Evolutionary conservation across 2,113 vertebrate species (phyloP).

Genomic region (Eulemur macaco): DNA sequence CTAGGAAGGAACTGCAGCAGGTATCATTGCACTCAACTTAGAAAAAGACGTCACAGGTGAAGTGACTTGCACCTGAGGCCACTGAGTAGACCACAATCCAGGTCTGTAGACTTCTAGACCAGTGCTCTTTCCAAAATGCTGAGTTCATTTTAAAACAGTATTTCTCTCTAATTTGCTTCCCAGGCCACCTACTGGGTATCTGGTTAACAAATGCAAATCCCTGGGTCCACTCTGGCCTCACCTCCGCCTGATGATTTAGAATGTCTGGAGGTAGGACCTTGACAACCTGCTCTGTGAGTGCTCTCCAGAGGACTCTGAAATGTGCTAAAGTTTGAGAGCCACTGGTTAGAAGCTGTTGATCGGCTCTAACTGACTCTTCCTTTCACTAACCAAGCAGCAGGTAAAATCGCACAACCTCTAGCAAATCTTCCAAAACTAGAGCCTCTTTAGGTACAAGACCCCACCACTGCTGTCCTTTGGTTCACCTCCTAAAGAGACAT

Average conservation of each 20-base stretch:
- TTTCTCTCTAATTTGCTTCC: neutral
- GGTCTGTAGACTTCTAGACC: neutral
- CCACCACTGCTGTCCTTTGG: neutral
- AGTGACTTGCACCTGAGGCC: neutral
- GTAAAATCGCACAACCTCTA: neutral
- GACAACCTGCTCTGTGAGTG: neutral
- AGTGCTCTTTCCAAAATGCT: neutral
- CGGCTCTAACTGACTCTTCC: neutral
- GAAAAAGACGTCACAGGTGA: neutral
- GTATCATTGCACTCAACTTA: no score
- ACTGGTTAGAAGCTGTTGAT: neutral
- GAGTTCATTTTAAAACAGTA: neutral
- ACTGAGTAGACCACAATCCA: neutral
- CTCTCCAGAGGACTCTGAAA: neutral
- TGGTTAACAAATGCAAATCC: neutral
- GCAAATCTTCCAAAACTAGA: neutral
- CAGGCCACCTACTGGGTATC: neutral
- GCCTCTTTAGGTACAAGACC: neutral
- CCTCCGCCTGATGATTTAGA: neutral
- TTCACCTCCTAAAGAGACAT: neutral
- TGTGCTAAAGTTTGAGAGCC: neutral
- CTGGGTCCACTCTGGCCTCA: neutral
- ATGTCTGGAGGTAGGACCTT: neutral
- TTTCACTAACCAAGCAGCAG: neutral
- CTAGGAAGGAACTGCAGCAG: neutral